Conservation (phyloP, 2,797 vertebrate species). For the Valencia hispanica region DNA sequence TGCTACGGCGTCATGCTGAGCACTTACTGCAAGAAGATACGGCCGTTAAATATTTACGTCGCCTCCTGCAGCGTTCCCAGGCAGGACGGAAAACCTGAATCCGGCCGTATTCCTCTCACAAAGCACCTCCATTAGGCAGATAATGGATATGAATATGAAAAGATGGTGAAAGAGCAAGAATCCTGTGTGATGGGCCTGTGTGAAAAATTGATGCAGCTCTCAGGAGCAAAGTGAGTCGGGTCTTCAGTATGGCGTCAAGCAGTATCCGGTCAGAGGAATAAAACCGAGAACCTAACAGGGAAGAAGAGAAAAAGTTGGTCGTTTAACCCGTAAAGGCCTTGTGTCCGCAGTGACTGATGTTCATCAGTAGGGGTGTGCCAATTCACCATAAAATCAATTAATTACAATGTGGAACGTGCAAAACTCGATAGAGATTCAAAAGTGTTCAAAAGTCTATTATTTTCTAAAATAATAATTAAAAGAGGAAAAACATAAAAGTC, state of each 20-base stretch:
- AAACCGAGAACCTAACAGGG: neutral
- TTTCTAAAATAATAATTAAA: too few species aligned
- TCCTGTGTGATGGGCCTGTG: constrained; percentile 63
- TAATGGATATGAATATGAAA: constrained; percentile 71
- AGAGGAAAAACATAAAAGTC: too few species aligned
- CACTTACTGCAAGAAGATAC: constrained; percentile 48
- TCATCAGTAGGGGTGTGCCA: too few species aligned
- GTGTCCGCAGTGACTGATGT: too few species aligned
- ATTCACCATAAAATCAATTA: too few species aligned
- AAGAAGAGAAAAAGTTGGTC: neutral
- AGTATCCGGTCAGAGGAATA: constrained; percentile 32
- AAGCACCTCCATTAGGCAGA: constrained; percentile 42
- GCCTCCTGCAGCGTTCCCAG: constrained; percentile 59
- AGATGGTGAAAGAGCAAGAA: constrained; percentile 60
- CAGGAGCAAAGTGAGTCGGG: constrained; percentile 36
- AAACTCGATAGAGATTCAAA: too few species aligned
- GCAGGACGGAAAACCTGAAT: constrained; percentile 62
- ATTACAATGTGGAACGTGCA: too few species aligned
- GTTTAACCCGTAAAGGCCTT: neutral
- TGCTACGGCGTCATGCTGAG: constrained; percentile 43
- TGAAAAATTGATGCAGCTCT: constrained; percentile 75
- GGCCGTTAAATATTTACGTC: constrained; percentile 71
- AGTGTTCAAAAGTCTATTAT: too few species aligned
- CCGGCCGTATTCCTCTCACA: constrained; percentile 61
- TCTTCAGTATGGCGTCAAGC: constrained; percentile 53